Evolutionary conservation across 2,888 invertebrate species (phyloP).

Genomic region (Lasioglossum leucozonium): DNA sequence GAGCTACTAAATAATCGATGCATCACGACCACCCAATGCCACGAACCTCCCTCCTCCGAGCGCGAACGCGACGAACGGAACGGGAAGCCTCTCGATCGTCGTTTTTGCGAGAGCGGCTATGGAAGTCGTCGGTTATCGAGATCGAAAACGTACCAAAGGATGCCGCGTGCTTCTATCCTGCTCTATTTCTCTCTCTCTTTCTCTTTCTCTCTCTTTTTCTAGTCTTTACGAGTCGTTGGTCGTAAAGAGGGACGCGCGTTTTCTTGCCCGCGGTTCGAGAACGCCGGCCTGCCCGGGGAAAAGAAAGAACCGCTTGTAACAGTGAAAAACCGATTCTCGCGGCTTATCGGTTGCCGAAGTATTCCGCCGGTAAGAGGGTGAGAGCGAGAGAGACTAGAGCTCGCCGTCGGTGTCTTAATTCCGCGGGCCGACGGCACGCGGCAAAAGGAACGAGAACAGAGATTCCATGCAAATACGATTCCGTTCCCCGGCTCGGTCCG

Average conservation of each 20-base stretch:
- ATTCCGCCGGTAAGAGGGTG: conserved; percentile 1
- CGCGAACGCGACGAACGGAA: background rate
- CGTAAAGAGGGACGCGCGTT: conserved; percentile 1
- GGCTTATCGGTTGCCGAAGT: conserved; percentile 38
- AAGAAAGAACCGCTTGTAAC: background rate
- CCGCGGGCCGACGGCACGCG: conserved; percentile 55
- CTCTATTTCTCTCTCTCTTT: background rate
- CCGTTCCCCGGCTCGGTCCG: conserved; percentile 38
- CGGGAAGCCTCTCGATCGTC: conserved; percentile 11
- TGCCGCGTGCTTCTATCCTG: background rate
- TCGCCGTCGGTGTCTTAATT: conserved; percentile 79
- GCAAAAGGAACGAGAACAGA: conserved; percentile 33
- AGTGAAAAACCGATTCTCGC: conserved; percentile 19
- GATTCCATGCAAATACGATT: conserved; percentile 77
- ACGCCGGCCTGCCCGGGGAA: conserved; percentile 4
- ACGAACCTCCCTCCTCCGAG: background rate
- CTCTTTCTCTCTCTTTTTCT: background rate
- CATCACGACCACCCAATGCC: conserved; percentile 5
- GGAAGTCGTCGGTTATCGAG: conserved; percentile 15
- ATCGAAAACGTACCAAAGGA: conserved; percentile 20
- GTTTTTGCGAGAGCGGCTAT: background rate
- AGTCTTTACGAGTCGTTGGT: background rate
- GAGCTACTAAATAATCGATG: conserved; percentile 22
- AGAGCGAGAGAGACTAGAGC: conserved; percentile 23
- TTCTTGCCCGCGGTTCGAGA: background rate